Base-by-base conservation (phyloP, 2,888 invertebrate genomes). In the Agrypnus murinus region DNA sequence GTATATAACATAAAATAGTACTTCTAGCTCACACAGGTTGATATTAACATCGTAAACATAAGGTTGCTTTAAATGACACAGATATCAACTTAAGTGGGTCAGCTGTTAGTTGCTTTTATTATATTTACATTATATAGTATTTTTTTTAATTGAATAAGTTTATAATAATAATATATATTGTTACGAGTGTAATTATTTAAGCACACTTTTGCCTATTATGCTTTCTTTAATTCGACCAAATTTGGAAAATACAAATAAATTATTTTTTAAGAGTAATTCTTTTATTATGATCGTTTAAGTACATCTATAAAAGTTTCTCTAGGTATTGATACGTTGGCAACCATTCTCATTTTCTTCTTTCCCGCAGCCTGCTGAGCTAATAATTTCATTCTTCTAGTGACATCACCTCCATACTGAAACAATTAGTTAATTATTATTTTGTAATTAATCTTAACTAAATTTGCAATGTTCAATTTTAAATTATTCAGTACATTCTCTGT, bases 221-320 rank as follows among this genome's bases (percentile, higher is more conserved):
- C n/a, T 40, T 40, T 36, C 10, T 36, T 45, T n/a, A 45, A 43
- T 15, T 10, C 12, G 12, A 45, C 3, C 7, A 2, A 12, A 45
- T 45, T 45, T 14, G 4, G 14, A 10, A 38, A 45, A 45, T 45
- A 36, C 1, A 45, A n/a, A n/a, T n/a, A n/a, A 45, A 45, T 2
- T 45, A 45, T 45, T 45, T 36, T 10, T 36, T 45, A 12, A 46
- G n/a, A 55, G 1, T 12, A 55, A 38, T 38, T n/a, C 15, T 17
- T 38, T 10, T 43, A 19, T 71, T 66, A 77, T 85, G 87, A 93
- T 87, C 89, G 91, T 83, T 95, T 96, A 38, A 98, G 87, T 64
- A 98, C 92, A 85, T 96, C 92, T 77, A 98, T 94, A 84, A 99
- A 99, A 1, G 97, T 96, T 83, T 98, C 93, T 83, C 96, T 91